Base-by-base conservation (phyloP, 2,797 vertebrate species). In the Lutjanus campechanus region DNA sequence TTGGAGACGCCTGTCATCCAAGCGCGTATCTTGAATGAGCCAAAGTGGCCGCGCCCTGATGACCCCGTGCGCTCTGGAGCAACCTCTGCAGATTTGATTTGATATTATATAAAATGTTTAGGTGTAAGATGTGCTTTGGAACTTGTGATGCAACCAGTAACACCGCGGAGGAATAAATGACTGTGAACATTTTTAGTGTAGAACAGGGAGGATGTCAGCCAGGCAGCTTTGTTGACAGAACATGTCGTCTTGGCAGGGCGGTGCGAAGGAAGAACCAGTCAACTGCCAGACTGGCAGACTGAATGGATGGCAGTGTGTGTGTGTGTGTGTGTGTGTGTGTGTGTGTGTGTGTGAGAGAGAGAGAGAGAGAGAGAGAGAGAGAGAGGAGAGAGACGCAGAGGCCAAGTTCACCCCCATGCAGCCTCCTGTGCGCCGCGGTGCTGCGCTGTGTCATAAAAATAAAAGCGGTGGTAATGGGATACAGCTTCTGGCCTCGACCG, bases 401-500 rank as follows among this genome's bases (percentile, higher is more conserved):
- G 71, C 81, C 91, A 94, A 94, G 88, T 93, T 92, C 89, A 92
- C 63, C 70, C 79, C 50, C 29, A 36, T 36, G 29, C 60, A 56
- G 73, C 74, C 79, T 82, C 78, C 76, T 59, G 59, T 77, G 70
- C 84, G 58, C 66, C 79, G 49, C 44, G 54, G 69, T 73, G 55
- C 76, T 51, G 88, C 75, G 55, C 76, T 51, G 88, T 86, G 87
- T 88, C 92, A 92, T 95, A 93, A 94, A 94, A 93, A 93, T 92
- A 92, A 92, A 92, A 92, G 82, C 84, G 73, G 79, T 69, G 79
- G 93, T 94, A 94, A 94, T 86, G 85, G 73, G 93, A 95, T 93
- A 87, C 90, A 88, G 88, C 82, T 84, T 64, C 85, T 88, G 92
- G 83, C 89, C 86, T 78, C 82, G 76, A 76, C 86, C 70, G 82